phyloP scores from a whole-genome alignment of 1,140 invertebrate genomes.

The Drosophila tristis region DNA sequence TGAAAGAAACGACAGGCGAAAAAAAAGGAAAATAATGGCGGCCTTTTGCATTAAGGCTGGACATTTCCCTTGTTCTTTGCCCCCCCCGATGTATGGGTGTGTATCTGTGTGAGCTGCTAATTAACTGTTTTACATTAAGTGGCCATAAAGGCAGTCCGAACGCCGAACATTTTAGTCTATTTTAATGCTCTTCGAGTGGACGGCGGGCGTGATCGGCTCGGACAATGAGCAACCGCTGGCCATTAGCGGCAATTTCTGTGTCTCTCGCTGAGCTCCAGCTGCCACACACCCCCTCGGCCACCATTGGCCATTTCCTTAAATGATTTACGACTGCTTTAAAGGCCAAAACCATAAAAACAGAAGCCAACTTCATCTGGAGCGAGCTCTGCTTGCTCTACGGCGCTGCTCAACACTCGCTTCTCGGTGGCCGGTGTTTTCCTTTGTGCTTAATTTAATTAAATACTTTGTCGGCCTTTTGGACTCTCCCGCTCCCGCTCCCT shows the following conservation, averaged over 20 bases:
- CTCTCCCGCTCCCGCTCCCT: too few species aligned
- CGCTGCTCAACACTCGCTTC: background rate
- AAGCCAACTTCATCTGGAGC: slow-evolving; percentile 42
- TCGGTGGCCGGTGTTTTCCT: slow-evolving; percentile 47
- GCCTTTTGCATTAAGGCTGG: slow-evolving; percentile 69
- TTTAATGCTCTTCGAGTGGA: slow-evolving; percentile 64
- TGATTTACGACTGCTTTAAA: slow-evolving; percentile 75
- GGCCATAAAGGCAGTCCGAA: slow-evolving; percentile 62
- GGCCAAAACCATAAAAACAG: slow-evolving; percentile 57
- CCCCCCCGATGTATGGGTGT: slow-evolving; percentile 8
- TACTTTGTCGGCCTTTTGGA: slow-evolving; percentile 61
- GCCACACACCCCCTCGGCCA: background rate
- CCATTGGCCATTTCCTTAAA: slow-evolving; percentile 51
- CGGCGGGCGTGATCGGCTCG: slow-evolving; percentile 71
- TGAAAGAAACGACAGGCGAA: slow-evolving; percentile 28
- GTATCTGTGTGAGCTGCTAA: slow-evolving; percentile 56
- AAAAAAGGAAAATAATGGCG: slow-evolving; percentile 56
- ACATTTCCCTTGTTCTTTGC: slow-evolving; percentile 33
- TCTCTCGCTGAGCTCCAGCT: slow-evolving; percentile 9
- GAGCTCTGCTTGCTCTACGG: slow-evolving; percentile 4
- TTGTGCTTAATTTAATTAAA: slow-evolving; percentile 81
- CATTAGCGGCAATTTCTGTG: slow-evolving; percentile 55
- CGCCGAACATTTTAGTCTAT: slow-evolving; percentile 70
- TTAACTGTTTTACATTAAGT: slow-evolving; percentile 82
- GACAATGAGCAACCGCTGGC: slow-evolving; percentile 57